Percentiles rank a stretch among this genome's conserved stretches.
Evolutionary conservation across 1,140 invertebrate genomes (phyloP).

Genomic region (Nasonia vitripennis): DNA sequence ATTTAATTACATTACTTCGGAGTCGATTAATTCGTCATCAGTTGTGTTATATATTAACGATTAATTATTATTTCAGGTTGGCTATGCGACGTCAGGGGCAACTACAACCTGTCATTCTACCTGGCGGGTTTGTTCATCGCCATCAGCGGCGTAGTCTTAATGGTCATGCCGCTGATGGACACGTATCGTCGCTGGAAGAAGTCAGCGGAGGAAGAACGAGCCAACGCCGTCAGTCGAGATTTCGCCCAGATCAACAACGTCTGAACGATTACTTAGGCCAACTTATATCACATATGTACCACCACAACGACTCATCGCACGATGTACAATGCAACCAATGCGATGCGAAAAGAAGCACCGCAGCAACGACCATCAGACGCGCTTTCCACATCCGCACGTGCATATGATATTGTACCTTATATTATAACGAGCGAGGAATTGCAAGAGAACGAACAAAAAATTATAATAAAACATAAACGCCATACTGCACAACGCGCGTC

Average conservation of each 20-base stretch:
- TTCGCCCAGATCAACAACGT: constrained; percentile 68
- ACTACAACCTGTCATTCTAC: constrained; percentile 91
- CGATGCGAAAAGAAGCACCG: neutral
- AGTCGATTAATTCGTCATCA: no score
- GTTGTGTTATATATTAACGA: no score
- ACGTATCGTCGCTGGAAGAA: constrained; percentile 67
- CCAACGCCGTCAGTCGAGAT: constrained; percentile 56
- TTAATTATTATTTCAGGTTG: constrained; percentile 79
- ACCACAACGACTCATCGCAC: neutral
- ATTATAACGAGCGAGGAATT: neutral
- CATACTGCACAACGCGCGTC: neutral
- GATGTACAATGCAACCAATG: neutral
- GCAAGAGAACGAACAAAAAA: neutral
- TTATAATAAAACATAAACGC: neutral
- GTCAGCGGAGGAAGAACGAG: constrained; percentile 32
- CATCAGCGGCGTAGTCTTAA: constrained; percentile 87
- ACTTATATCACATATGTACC: neutral
- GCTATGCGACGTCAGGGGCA: constrained; percentile 85
- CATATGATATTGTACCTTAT: neutral
- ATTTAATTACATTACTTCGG: no score
- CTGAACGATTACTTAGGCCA: constrained; percentile 49
- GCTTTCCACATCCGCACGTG: neutral
- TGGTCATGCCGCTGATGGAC: constrained; percentile 79
- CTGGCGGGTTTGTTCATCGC: constrained; percentile 89
- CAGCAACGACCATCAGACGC: neutral